Evolutionary conservation across 1,140 invertebrate genomes (phyloP), one percentile per base, ranked within the genome.

Genomic region (Liolophura sinensis): DNA sequence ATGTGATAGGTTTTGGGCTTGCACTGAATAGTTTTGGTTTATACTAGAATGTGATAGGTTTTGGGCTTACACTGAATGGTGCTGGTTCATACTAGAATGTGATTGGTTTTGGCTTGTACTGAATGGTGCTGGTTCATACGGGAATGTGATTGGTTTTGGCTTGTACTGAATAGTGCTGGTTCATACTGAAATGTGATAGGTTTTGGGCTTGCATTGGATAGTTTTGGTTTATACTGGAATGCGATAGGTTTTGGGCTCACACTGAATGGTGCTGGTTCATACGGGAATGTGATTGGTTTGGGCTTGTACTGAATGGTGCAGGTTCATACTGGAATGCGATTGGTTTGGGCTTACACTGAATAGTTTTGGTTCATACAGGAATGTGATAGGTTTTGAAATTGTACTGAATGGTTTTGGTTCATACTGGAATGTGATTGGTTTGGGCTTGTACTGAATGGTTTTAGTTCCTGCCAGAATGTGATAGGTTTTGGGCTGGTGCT

Each of bases 341-440:
- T 57, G 24, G 14, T 57, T 51, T 51, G 24, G 14, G 24, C 14
- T 15, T 16, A n/a, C n/a, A 18, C 20, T 27, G 12, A 24, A 18
- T 11, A 1, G 62, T 55, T 25, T 46, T 62, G 51, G 46, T 27
- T 31, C 52, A 49, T 46, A 46, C 16, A n/a, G n/a, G n/a, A n/a
- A n/a, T 67, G 18, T 16, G 24, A 57, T 57, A 24, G 5, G 25
- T 20, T 61, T 22, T n/a, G 27, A n/a, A n/a, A n/a, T n/a, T n/a
- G n/a, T n/a, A 18, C 20, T 27, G 12, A 24, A 18, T 11, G 7
- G 62, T 55, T 25, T 46, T 62, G 51, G 46, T 27, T 31, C 52
- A 49, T 46, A 46, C 16, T 67, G 18, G n/a, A n/a, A n/a, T n/a
- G 6, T 14, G 48, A 20, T 65, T 65, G 40, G 47, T 66, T 65